A percentile compares a stretch with the other conserved stretches of the same genome.
These are phyloP conservation scores for Montipora capitata DNA, from an alignment of 92 coral and sea anemone genomes.

Conservation along the genomic window DNA sequence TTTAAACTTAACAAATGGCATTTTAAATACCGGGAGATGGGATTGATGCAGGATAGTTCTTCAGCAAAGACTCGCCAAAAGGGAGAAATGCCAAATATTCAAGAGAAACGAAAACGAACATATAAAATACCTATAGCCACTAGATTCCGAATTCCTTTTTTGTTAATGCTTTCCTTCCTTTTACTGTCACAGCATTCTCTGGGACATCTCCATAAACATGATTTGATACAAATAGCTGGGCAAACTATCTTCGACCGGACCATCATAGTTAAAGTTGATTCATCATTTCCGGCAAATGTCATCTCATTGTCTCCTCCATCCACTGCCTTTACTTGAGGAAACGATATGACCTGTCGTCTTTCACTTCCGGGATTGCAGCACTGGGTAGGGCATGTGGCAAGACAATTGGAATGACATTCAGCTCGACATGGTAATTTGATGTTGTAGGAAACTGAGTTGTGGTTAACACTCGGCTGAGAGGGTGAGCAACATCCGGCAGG, in stretches of 20 bases:
- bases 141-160: not conserved
- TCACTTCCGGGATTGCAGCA: conserved; percentile 17
- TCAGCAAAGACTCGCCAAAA: no score
- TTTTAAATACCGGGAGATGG: no score
- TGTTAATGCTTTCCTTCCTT: not conserved
- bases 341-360: no score
- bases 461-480: not conserved
- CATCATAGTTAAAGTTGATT: not conserved
- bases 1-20: no score
- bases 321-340: not conserved
- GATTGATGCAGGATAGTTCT: no score
- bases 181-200: conserved; percentile 37
- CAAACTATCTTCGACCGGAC: conserved; percentile 41
- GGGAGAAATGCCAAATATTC: no score
- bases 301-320: not conserved
- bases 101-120: no score
- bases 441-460: conserved; percentile 12
- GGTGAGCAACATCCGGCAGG: conserved; percentile 77
- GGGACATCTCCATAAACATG: conserved; percentile 51
- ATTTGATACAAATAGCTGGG: conserved; percentile 30
- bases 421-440: conserved; percentile 29
- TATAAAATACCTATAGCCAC: not conserved
- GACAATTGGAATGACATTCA: conserved; percentile 27
- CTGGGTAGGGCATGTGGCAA: conserved; percentile 24
- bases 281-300: not conserved